phyloP scores from a whole-genome alignment of 2,113 vertebrate genomes.

The Lota lota region DNA sequence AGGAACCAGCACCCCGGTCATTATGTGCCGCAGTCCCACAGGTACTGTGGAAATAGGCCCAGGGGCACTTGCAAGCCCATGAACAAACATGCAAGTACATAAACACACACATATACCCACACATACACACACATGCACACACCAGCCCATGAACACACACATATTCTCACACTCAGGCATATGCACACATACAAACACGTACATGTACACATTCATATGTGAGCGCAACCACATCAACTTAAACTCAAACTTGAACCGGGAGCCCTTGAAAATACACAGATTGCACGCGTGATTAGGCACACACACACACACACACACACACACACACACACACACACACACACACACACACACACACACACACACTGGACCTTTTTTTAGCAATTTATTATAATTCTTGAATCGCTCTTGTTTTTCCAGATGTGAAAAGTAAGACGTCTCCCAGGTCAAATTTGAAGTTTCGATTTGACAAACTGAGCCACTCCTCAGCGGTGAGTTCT shows the following conservation, averaged over 20 bases:
- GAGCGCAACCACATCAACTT: neutral
- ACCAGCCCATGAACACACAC: too few species aligned
- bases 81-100: neutral
- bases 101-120: neutral
- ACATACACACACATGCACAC: neutral
- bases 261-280: too few species aligned
- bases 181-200: too few species aligned
- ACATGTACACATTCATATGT: too few species aligned
- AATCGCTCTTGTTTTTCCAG: slow-evolving; percentile 52
- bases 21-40: slow-evolving; percentile 92
- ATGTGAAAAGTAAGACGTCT: slow-evolving; percentile 89
- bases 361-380: neutral
- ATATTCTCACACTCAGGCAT: too few species aligned
- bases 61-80: neutral
- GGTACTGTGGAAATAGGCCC: slow-evolving; percentile 58
- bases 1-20: slow-evolving; percentile 79
- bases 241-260: too few species aligned
- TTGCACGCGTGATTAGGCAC: too few species aligned
- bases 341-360: too few species aligned
- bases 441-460: slow-evolving; percentile 95
- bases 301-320: too few species aligned
- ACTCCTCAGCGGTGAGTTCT: slow-evolving; percentile 80
- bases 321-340: too few species aligned
- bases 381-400: neutral
- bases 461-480: slow-evolving; percentile 94